Conservation (phyloP, 1,140 invertebrate species). For the Sitobion miscanthi region DNA sequence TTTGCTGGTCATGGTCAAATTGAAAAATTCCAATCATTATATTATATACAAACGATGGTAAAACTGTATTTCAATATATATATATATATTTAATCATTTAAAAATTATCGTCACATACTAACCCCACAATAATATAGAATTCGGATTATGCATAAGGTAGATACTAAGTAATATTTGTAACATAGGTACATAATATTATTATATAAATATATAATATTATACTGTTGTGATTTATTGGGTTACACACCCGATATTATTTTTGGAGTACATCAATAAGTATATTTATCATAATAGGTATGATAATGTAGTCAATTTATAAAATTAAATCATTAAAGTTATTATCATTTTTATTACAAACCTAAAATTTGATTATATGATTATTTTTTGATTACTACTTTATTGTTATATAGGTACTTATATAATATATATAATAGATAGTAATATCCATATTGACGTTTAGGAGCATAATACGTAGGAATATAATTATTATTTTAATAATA, state of each 20-base stretch:
- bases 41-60: background rate
- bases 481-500: background rate
- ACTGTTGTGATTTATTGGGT: background rate
- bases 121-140: background rate
- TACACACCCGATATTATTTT: background rate
- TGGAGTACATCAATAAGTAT: background rate
- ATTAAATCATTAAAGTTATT: background rate
- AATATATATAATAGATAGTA: too few species aligned
- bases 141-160: background rate
- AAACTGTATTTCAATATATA: background rate
- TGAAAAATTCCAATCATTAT: conserved; percentile 7
- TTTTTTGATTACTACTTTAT: background rate
- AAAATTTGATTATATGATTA: background rate
- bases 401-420: background rate
- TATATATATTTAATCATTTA: background rate
- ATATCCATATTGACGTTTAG: background rate
- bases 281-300: background rate
- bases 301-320: background rate
- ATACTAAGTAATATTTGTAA: background rate
- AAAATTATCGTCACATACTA: background rate
- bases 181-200: background rate
- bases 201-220: background rate
- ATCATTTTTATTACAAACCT: background rate
- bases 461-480: background rate
- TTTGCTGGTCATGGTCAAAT: conserved; percentile 27